Evolutionary conservation across 1,140 invertebrate species (phyloP), one percentile per base, ranked within the genome.

Genomic region (Bombus terrestris): DNA sequence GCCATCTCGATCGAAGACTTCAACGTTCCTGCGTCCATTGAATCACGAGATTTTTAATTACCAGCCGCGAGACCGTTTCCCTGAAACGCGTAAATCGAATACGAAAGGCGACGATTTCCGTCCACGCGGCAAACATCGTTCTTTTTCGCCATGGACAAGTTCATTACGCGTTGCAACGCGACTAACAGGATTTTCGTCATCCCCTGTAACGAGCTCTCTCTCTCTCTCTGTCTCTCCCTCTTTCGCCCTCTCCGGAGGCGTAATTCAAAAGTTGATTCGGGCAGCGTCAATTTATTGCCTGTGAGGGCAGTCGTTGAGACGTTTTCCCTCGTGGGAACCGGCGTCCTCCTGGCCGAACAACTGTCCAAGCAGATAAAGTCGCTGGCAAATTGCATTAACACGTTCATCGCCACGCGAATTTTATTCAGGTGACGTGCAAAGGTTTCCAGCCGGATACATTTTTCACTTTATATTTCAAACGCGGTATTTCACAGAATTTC

Each of bases 201-300:
- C 62, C 68, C 73, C 71, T 71, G 86, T 88, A 88, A 88, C 87
- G 86, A 88, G 86, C 86, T 80, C 75, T 88, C 86, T 53, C 66
- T 68, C 86, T 83, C 85, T 66, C 35, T 69, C 35, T 37, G 2
- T 25, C 22, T 69, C 85, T 87, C 85, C 25, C 59, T 62, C 59
- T 62, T 22, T 8, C 18, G 15, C 15, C 15, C 59, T 62, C 28
- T 28, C 57, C 28, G 57, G 53, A 71, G 88, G 57, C 83, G 88
- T 89, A 88, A 89, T 88, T 88, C 86, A 88, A 89, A 89, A 89
- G 88, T 89, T 89, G 88, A 89, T 88, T 89, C 87, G 88, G 88
- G 86, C 77, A 78, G 77, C 86, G 62, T 64, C 88, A 88, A 89
- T 84, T 84, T 84, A 84, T 79, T 47, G 53, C 68, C 75, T 12